Evolutionary conservation across 1,140 invertebrate species (phyloP).

Genomic region (Cardiocondyla obscurior): DNA sequence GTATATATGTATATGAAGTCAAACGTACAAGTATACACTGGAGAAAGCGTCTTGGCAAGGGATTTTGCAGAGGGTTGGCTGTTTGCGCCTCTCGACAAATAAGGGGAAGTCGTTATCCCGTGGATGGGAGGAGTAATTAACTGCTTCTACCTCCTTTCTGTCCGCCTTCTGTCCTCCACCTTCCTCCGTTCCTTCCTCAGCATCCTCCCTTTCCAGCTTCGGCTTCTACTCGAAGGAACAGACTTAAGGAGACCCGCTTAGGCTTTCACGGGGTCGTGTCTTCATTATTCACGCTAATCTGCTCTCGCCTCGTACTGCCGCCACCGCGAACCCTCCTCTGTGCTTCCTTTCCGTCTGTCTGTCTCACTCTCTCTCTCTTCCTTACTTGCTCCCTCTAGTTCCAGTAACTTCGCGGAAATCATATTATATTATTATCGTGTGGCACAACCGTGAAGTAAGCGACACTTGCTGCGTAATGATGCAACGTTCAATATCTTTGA

Average conservation of each 20-base stretch:
- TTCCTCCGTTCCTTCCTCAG: slow-evolving; percentile 43
- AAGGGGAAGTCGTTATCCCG: slow-evolving; percentile 82
- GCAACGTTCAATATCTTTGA: not conserved
- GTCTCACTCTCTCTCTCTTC: not conserved
- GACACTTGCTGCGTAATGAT: not conserved
- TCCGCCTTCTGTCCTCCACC: slow-evolving; percentile 63
- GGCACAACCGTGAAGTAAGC: slow-evolving; percentile 7
- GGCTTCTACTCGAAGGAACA: slow-evolving; percentile 79
- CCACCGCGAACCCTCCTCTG: slow-evolving; percentile 55
- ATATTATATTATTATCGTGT: slow-evolving; percentile 44
- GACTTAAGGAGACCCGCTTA: slow-evolving; percentile 78
- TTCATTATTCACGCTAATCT: slow-evolving; percentile 82
- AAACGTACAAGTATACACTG: slow-evolving; percentile 58
- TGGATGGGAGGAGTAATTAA: slow-evolving; percentile 82
- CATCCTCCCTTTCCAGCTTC: slow-evolving; percentile 70
- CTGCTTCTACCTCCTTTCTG: slow-evolving; percentile 75
- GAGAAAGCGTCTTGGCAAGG: slow-evolving; percentile 75
- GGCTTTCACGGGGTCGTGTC: slow-evolving; percentile 80
- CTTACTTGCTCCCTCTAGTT: not conserved
- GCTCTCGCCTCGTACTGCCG: slow-evolving; percentile 75
- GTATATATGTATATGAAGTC: slow-evolving; percentile 13
- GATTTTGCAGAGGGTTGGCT: slow-evolving; percentile 76
- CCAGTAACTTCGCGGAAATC: slow-evolving; percentile 27
- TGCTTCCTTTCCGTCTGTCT: slow-evolving; percentile 30
- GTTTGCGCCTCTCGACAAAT: slow-evolving; percentile 82